phyloP scores from a whole-genome alignment of 2,797 vertebrate genomes.

The Danio albolineatus region DNA sequence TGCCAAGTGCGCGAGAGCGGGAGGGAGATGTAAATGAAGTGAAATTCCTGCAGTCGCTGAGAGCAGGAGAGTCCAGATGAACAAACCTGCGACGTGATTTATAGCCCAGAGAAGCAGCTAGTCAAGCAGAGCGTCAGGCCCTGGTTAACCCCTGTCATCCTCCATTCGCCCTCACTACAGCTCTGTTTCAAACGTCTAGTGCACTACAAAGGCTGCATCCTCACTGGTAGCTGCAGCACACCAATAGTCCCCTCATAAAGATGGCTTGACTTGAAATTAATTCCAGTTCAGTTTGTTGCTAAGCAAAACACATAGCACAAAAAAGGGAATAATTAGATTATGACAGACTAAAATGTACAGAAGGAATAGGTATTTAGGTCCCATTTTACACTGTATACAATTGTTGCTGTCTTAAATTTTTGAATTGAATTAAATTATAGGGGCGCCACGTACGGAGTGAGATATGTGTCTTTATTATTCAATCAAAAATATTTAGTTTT shows the following conservation, averaged over 20 bases:
- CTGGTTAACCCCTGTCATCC: slow-evolving; percentile 5
- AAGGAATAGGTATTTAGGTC: too few species aligned
- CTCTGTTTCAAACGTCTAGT: neutral
- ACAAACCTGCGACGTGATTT: slow-evolving; percentile 77
- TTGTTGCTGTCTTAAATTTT: too few species aligned
- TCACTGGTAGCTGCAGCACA: neutral
- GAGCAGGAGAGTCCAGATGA: slow-evolving; percentile 63
- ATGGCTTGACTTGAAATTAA: neutral
- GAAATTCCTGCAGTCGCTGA: slow-evolving; percentile 60
- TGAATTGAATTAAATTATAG: too few species aligned
- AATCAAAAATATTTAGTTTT: too few species aligned
- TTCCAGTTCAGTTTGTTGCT: neutral
- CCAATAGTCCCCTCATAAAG: neutral
- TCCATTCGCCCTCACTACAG: neutral
- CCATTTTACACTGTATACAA: too few species aligned
- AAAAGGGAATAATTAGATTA: too few species aligned
- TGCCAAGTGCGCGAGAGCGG: slow-evolving; percentile 15
- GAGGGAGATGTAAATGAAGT: slow-evolving; percentile 33
- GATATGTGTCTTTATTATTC: too few species aligned
- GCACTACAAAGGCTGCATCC: neutral
- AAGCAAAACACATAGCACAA: neutral
- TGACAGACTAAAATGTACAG: too few species aligned
- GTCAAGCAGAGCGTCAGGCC: slow-evolving; percentile 52
- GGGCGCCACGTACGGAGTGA: too few species aligned
- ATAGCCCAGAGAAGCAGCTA: slow-evolving; percentile 71